Conservation (phyloP, 2,113 vertebrate species). For the Zingel zingel region DNA sequence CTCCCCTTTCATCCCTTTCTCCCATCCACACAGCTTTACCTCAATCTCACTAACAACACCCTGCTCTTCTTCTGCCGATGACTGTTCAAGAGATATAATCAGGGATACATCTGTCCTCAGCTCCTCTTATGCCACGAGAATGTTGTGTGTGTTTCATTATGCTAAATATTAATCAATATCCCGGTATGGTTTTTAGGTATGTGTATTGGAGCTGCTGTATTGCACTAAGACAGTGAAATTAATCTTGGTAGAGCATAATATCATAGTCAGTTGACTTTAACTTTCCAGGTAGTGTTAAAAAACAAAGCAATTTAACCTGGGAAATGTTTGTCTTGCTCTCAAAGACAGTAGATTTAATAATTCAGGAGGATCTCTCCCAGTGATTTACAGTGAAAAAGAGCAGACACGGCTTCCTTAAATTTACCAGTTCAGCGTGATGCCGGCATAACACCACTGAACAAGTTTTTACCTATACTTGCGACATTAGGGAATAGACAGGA, state of each 20-base stretch:
- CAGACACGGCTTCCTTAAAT: slow-evolving; percentile 34
- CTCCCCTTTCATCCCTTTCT: slow-evolving; percentile 29
- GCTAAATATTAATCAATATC: slow-evolving; percentile 18
- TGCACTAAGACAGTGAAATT: slow-evolving; percentile 21
- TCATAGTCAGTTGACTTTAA: slow-evolving; percentile 23
- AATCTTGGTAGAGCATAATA: slow-evolving; percentile 11
- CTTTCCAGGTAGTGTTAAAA: slow-evolving; percentile 38
- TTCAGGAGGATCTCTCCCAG: slow-evolving; percentile 58
- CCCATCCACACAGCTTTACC: slow-evolving; percentile 39
- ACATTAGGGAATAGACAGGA: slow-evolving; percentile 38
- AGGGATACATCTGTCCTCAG: slow-evolving; percentile 15
- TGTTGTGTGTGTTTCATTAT: slow-evolving; percentile 12
- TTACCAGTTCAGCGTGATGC: slow-evolving; percentile 22
- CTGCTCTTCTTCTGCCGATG: slow-evolving; percentile 28
- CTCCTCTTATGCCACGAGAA: not conserved
- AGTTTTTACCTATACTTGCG: slow-evolving; percentile 13
- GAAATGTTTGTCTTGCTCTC: slow-evolving; percentile 63
- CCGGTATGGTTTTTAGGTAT: slow-evolving; percentile 1
- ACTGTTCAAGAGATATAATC: slow-evolving; percentile 35
- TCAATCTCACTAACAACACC: slow-evolving; percentile 37
- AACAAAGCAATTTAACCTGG: slow-evolving; percentile 31
- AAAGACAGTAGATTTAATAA: slow-evolving; percentile 75
- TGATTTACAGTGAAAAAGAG: slow-evolving; percentile 60
- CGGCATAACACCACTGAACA: slow-evolving; percentile 23
- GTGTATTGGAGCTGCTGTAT: not conserved